Evolutionary conservation across 2,888 invertebrate species (phyloP).

Genomic region (Fragum whitleyi): DNA sequence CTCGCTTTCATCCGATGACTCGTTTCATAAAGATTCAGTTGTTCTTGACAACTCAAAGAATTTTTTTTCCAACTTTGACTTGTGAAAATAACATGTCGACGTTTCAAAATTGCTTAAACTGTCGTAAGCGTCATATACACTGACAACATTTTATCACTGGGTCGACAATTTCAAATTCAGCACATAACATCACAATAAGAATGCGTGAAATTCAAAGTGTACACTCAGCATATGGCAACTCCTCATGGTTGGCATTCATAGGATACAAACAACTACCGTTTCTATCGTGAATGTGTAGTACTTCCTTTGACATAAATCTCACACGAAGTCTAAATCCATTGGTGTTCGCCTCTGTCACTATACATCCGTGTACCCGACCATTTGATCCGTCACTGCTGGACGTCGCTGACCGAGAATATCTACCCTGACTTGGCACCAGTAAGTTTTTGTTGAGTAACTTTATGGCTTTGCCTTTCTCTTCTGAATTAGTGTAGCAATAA

Average conservation of each 20-base stretch:
- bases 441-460: slow-evolving; percentile 24
- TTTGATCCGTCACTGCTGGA: slow-evolving; percentile 68
- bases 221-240: slow-evolving; percentile 18
- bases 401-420: slow-evolving; percentile 48
- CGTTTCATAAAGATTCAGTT: too few relatives aligned
- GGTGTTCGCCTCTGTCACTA: slow-evolving; percentile 77
- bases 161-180: too few relatives aligned
- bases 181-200: too few relatives aligned
- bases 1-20: too few relatives aligned
- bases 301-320: slow-evolving; percentile 75
- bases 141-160: too few relatives aligned
- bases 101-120: too few relatives aligned
- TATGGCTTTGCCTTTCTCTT: slow-evolving; percentile 28
- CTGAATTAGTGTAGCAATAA: slow-evolving; percentile 39
- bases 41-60: too few relatives aligned
- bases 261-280: slow-evolving; percentile 58
- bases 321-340: slow-evolving; percentile 79
- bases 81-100: too few relatives aligned
- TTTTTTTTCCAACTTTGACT: too few relatives aligned
- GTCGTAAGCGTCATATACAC: too few relatives aligned
- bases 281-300: slow-evolving; percentile 52
- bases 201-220: not conserved
- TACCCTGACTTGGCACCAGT: slow-evolving; percentile 23
- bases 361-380: slow-evolving; percentile 56
- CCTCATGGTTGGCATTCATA: slow-evolving; percentile 7